phyloP scores from a whole-genome alignment of 2,797 vertebrate genomes.

The Darevskia nairensis region DNA sequence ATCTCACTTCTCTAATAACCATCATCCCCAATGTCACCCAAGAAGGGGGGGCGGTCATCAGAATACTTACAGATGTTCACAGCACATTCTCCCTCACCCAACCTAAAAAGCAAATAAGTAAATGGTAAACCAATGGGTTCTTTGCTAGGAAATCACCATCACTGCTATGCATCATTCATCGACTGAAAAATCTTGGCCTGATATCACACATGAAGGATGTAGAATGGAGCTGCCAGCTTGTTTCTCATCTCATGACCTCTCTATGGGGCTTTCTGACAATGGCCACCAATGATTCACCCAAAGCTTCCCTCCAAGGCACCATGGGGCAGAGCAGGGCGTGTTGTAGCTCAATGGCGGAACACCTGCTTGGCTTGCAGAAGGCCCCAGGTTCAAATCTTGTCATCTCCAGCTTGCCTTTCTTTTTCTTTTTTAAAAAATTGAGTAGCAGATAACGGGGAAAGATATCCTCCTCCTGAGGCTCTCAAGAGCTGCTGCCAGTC shows the following conservation, averaged over 20 bases:
- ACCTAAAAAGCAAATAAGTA: constrained; percentile 46
- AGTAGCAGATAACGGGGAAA: too few species aligned
- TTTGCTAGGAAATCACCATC: background rate
- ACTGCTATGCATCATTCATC: background rate
- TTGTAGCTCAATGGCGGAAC: background rate
- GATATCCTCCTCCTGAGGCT: too few species aligned
- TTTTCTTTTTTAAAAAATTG: too few species aligned
- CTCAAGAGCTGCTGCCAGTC: too few species aligned
- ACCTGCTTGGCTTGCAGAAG: background rate
- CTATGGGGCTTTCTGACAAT: background rate
- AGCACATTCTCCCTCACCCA: constrained; percentile 68
- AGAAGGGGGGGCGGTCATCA: background rate
- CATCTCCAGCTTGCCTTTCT: too few species aligned
- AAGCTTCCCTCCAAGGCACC: background rate
- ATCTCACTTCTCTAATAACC: too few species aligned
- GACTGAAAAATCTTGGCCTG: background rate
- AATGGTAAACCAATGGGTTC: background rate
- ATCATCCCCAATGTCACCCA: too few species aligned
- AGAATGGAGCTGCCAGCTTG: background rate
- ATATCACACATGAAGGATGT: background rate
- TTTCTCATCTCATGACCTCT: background rate
- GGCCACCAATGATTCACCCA: background rate
- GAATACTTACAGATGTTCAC: constrained; percentile 72
- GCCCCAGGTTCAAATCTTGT: background rate
- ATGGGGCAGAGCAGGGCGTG: background rate